Conservation (phyloP, 2,113 vertebrate species). For the Planiliza haematocheilus region DNA sequence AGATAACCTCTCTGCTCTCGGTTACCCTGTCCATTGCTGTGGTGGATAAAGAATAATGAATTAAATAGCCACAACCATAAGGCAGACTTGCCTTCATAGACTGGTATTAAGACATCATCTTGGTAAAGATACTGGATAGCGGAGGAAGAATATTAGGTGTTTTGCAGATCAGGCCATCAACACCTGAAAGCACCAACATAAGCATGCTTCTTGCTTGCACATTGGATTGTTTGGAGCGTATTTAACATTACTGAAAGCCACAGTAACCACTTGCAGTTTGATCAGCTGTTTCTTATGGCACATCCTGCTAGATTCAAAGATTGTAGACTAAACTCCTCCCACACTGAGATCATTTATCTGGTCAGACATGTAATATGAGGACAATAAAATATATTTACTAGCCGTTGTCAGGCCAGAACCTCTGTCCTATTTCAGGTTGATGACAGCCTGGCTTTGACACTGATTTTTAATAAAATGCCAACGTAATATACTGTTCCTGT, state of each 20-base stretch:
- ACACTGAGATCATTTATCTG: conserved; percentile 30
- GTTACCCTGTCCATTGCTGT: neutral
- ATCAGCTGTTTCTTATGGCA: neutral
- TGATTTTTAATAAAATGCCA: conserved; percentile 39
- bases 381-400: conserved; percentile 34
- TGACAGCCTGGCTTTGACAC: conserved; percentile 15
- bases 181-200: neutral
- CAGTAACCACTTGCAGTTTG: neutral
- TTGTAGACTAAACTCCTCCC: conserved; percentile 15
- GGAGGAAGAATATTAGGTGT: neutral
- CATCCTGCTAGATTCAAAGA: neutral
- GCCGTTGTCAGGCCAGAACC: conserved; percentile 29
- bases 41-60: neutral
- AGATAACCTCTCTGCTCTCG: conserved; percentile 27
- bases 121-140: neutral
- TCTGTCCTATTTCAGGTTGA: conserved; percentile 21
- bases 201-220: neutral
- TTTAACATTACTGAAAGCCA: neutral
- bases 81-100: neutral
- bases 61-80: neutral
- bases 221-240: neutral
- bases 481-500: conserved; percentile 18
- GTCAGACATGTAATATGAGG: conserved; percentile 29
- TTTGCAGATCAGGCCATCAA: neutral
- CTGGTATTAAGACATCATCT: neutral